Evolutionary conservation across 1,140 invertebrate species (phyloP), one percentile per base, ranked within the genome.

Genomic region (Cydia splendana): DNA sequence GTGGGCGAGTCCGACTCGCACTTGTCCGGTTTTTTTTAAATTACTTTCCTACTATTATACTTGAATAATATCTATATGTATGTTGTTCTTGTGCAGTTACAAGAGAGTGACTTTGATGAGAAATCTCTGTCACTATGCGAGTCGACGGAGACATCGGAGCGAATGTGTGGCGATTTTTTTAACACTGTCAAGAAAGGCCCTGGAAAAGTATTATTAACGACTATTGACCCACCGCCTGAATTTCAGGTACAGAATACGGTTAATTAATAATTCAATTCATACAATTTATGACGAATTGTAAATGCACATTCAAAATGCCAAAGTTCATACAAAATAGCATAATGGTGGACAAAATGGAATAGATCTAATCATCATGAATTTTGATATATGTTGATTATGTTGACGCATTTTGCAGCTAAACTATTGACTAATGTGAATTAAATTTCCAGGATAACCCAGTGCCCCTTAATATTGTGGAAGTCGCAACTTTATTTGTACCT

Each of bases 161-260:
- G 95, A 1, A 96, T 96, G 94, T 96, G 96, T 82, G 95, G 95
- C 34, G 96, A 97, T 88, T 96, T 96, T 86, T 97, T 96, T 85
- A 97, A 97, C 85, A 97, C 96, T 7, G 92, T 97, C 75, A 97
- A 97, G 84, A 97, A 97, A 91, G 96, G 95, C 30, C 96, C 96
- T 24, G 94, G 86, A 24, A 94, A 94, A 86, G 83, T 88, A 28
- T 79, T 91, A 45, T 76, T 95, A 75, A 94, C 94, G 45, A 95
- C 96, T 18, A 97, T 97, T 81, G 96, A 97, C 83, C 96, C 96
- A 75, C 96, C 96, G 4, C 95, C 95, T 18, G 96, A 97, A 83
- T 97, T 97, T 91, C 96, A 97, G 91, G 96, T 96, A 85, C 45
- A 13, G 3, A 48, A 48, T 15, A 7, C 13, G 15, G 4, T 48